Conservation (phyloP, 1,140 invertebrate genomes). For the Bombus confusus region DNA sequence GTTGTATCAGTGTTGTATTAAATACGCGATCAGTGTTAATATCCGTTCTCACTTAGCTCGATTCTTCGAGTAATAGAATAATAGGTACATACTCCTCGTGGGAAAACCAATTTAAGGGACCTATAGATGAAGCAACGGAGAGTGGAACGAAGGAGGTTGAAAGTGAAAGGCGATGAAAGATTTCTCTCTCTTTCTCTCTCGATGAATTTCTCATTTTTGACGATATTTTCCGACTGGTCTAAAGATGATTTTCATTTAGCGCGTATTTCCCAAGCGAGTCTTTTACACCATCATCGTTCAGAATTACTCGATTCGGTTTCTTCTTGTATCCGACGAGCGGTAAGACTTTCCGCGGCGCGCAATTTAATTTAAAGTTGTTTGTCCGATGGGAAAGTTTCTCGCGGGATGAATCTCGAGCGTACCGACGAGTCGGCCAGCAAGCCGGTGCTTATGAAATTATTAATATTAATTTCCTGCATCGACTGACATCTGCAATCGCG, state of each 20-base stretch:
- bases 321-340: conserved; percentile 17
- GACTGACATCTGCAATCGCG: conserved; percentile 9
- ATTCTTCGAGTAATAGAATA: neutral
- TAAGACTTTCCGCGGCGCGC: conserved; percentile 41
- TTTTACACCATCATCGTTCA: conserved; percentile 30
- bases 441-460: conserved; percentile 50
- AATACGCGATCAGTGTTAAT: neutral
- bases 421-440: neutral
- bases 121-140: neutral
- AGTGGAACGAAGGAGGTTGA: neutral
- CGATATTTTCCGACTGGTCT: neutral
- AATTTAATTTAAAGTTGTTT: conserved; percentile 75
- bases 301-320: conserved; percentile 27
- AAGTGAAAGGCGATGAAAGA: neutral
- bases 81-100: neutral
- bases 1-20: neutral
- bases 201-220: neutral
- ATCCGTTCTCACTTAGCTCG: neutral
- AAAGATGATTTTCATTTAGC: conserved; percentile 15
- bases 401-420: conserved; percentile 47
- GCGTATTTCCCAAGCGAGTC: conserved; percentile 38
- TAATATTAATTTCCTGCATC: conserved; percentile 61
- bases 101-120: neutral
- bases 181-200: neutral
- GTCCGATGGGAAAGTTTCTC: conserved; percentile 48